Evolutionary conservation across 1,140 invertebrate species (phyloP).

Genomic region (Triops cancriformis): DNA sequence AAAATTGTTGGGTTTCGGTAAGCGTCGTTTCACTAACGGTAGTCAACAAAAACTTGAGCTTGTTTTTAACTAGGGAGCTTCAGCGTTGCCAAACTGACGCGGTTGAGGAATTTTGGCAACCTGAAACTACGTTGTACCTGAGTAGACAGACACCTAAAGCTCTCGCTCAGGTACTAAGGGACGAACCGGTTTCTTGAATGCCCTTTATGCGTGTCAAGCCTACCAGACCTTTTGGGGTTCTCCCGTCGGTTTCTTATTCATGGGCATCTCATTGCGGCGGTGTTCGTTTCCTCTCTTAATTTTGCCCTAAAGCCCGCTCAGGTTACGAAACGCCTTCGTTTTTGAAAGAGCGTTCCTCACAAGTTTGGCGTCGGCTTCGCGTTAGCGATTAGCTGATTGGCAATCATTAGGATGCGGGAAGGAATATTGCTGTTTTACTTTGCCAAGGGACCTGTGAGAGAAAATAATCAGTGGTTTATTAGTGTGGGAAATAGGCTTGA

Average conservation of each 20-base stretch:
- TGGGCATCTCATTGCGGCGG: not conserved
- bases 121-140: not conserved
- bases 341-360: not conserved
- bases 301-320: not conserved
- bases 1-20: not conserved
- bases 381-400: too few species aligned
- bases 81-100: not conserved
- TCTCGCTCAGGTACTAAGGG: slow-evolving; percentile 1
- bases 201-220: not conserved
- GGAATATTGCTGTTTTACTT: too few species aligned
- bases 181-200: slow-evolving; percentile 7
- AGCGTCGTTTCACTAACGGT: not conserved
- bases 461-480: too few species aligned
- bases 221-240: not conserved
- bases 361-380: not conserved
- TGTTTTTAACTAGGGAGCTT: not conserved
- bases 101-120: slow-evolving; percentile 6
- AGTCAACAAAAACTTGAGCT: not conserved
- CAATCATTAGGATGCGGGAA: too few species aligned
- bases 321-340: not conserved
- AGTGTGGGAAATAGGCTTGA: too few species aligned
- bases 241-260: not conserved
- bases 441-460: too few species aligned
- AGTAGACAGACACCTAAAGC: not conserved
- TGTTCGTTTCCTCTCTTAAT: not conserved